Evolutionary conservation across 37 sponge, comb jelly and placozoan species (phyloP), one percentile per base, ranked within the genome.

Genomic region (Cladorhizidae sp.): DNA sequence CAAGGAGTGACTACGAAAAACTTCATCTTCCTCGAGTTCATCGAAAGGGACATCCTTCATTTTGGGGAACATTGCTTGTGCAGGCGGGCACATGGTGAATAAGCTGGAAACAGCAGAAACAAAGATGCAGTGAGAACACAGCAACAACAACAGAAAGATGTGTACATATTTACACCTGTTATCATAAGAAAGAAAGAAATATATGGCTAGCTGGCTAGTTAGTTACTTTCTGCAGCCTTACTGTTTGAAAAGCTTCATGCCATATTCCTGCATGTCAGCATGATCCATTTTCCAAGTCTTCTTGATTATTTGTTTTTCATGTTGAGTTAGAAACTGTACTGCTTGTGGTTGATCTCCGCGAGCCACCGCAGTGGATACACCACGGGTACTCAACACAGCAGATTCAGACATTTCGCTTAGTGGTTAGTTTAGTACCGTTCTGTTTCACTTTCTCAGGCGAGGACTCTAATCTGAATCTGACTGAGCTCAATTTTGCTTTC

Each of bases 21-120:
- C 39, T 21, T 80, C 83, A 35, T 87, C 67, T 17, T 59, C 49
- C 5, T 40, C 35, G 17, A 80, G 72, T 40, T 87, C 6, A 1
- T 90, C 89, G 1, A 28, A 28, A 6, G 87, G 78, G 0, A 90
- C 52, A 54, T 87, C 83, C 64, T 39, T 3, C 21, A 90, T 82
- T 33, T 79, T 85, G n/a, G 69, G 61, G 55, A 90, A 90, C 51
- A 90, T 1, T 36, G 42, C 21, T 29, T 61, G 45, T n/a, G 83
- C 89, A 40, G 28, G 57, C 11, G 91, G 91, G 7, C 57, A 52
- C 17, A 87, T 36, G 38, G 81, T 77, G 43, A 90, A 90, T 3
- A 90, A 45, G 74, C 90, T 89, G 51, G 2, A 75, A 7, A 9
- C 49, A 45, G 9, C 9, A 45, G 49, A 5, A 45, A 45, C 49